Conservation (phyloP, 1,140 invertebrate genomes). For the Zaprionus capensis region DNA sequence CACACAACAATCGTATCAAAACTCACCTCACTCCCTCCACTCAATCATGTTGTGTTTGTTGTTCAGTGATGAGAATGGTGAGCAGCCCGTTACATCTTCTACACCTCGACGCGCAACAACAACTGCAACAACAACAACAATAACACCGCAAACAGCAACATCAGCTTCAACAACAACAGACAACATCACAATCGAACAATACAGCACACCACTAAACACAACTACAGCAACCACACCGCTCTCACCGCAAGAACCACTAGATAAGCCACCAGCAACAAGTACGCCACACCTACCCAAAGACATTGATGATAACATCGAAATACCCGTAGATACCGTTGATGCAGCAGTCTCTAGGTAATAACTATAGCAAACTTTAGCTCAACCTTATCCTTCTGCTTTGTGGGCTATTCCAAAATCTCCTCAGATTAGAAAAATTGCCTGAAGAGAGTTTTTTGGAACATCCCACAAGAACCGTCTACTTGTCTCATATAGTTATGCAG, state of each 20-base stretch:
- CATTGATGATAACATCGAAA: constrained; percentile 70
- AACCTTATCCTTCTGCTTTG: not conserved
- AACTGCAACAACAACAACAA: constrained; percentile 26
- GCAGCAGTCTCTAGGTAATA: constrained; percentile 74
- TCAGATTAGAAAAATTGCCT: not conserved
- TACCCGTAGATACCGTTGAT: constrained; percentile 81
- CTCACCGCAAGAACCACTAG: constrained; percentile 71
- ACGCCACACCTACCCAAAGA: constrained; percentile 66
- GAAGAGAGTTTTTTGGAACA: not conserved
- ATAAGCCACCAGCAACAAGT: constrained; percentile 56
- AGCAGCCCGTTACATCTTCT: constrained; percentile 60
- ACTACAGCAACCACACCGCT: constrained; percentile 71
- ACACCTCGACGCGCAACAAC: constrained; percentile 58
- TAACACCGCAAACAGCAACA: constrained; percentile 44
- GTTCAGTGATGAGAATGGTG: constrained; percentile 66
- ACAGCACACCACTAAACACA: constrained; percentile 67
- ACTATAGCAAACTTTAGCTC: not conserved
- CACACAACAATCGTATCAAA: constrained; percentile 38
- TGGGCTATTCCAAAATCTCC: not conserved
- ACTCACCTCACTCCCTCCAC: constrained; percentile 48
- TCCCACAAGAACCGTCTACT: not conserved
- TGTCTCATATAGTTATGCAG: not conserved
- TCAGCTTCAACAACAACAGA: constrained; percentile 41
- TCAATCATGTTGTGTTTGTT: constrained; percentile 58
- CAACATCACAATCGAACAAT: constrained; percentile 45